These are phyloP conservation scores for Cephalotes varians DNA, from an alignment of 2,888 invertebrate species.

Conservation along the genomic window DNA sequence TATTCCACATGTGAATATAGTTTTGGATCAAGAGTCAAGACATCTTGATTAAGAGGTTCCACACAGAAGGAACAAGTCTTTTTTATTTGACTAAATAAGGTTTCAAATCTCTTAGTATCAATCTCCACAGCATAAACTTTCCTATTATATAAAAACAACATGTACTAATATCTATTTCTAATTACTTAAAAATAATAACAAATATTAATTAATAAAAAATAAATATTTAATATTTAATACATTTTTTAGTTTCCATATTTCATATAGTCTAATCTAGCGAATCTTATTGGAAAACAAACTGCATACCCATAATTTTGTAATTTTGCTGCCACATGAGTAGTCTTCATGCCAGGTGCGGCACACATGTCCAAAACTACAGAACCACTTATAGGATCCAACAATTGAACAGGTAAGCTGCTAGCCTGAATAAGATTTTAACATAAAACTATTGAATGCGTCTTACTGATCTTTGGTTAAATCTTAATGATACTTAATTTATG, in stretches of 20 bases:
- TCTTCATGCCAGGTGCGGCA: constrained; percentile 99
- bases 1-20: constrained; percentile 92
- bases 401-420: constrained; percentile 94
- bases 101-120: constrained; percentile 89
- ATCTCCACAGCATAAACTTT: constrained; percentile 94
- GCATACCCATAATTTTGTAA: constrained; percentile 91
- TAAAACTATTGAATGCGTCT: constrained; percentile 24
- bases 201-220: neutral
- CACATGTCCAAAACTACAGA: constrained; percentile 96
- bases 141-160: constrained; percentile 80
- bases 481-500: neutral
- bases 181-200: too few relatives aligned
- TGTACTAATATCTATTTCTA: neutral
- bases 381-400: constrained; percentile 91
- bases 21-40: constrained; percentile 88
- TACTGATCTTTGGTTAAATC: neutral
- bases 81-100: constrained; percentile 89
- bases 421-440: constrained; percentile 88
- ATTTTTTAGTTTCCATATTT: neutral
- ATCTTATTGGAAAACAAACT: constrained; percentile 40
- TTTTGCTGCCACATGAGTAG: constrained; percentile 94
- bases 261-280: neutral
- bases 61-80: constrained; percentile 90
- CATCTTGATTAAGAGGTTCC: constrained; percentile 90
- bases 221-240: neutral